Conservation (phyloP, 2,113 vertebrate genomes). For the Sander vitreus region DNA sequence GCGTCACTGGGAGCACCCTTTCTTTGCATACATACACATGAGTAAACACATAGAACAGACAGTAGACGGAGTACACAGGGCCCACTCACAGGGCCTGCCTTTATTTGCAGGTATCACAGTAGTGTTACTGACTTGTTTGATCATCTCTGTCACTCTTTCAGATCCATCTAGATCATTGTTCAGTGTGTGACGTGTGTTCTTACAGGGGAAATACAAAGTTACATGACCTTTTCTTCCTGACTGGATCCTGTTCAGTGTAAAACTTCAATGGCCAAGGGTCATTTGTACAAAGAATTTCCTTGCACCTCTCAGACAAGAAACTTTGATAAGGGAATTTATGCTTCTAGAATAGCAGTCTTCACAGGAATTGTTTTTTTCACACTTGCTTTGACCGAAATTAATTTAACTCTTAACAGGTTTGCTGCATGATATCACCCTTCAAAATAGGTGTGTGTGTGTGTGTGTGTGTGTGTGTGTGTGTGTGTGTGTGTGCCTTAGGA, state of each 20-base stretch:
- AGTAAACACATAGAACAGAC: slow-evolving; percentile 50
- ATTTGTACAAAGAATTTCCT: slow-evolving; percentile 13
- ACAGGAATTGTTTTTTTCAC: background rate
- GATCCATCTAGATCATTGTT: background rate
- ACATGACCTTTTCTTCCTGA: slow-evolving; percentile 25
- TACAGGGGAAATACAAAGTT: slow-evolving; percentile 11
- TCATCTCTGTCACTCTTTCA: slow-evolving; percentile 33
- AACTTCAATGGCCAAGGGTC: slow-evolving; percentile 4
- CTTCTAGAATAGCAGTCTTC: background rate
- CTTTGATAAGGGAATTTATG: background rate
- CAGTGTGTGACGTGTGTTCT: background rate
- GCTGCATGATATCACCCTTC: background rate
- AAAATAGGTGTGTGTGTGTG: slow-evolving; percentile 5
- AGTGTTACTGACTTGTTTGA: slow-evolving; percentile 42
- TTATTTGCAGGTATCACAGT: slow-evolving; percentile 51
- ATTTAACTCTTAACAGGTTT: slow-evolving; percentile 9
- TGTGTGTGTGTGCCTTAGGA: slow-evolving; percentile 8
- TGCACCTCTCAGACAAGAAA: background rate
- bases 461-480: slow-evolving; percentile 9
- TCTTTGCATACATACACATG: slow-evolving; percentile 51
- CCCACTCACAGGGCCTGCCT: slow-evolving; percentile 40
- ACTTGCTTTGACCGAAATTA: background rate
- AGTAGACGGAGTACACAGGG: slow-evolving; percentile 12
- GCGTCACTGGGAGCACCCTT: slow-evolving; percentile 78
- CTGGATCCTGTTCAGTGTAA: slow-evolving; percentile 25